phyloP scores from a whole-genome alignment of 23 tunicate species.

The Phallusia fumigata region DNA sequence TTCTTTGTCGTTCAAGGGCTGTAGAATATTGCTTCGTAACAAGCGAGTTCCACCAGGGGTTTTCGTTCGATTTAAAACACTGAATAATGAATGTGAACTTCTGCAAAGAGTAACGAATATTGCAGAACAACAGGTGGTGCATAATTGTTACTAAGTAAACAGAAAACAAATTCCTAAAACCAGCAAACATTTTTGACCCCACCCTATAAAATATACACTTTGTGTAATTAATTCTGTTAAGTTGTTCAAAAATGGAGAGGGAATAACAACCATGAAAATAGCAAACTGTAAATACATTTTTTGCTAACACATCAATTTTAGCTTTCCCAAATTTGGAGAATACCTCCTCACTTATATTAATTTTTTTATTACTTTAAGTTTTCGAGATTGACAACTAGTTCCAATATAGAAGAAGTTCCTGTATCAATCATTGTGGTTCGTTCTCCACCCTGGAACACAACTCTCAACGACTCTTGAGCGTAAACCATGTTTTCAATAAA shows the following conservation, averaged over 20 bases:
- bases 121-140: too few relatives aligned
- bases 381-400: conserved; percentile 44
- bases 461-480: conserved; percentile 56
- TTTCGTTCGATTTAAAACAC: conserved; percentile 68
- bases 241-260: too few relatives aligned
- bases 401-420: conserved; percentile 63
- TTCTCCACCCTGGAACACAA: conserved; percentile 76
- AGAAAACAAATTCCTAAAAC: too few relatives aligned
- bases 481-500: conserved; percentile 67
- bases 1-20: conserved; percentile 69
- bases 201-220: too few relatives aligned
- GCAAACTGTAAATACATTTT: too few relatives aligned
- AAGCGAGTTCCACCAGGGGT: conserved; percentile 73
- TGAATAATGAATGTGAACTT: conserved; percentile 51
- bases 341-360: background rate
- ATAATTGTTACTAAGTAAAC: too few relatives aligned
- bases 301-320: too few relatives aligned
- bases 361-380: conserved; percentile 30
- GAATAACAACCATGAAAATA: too few relatives aligned
- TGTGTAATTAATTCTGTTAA: too few relatives aligned
- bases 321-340: too few relatives aligned
- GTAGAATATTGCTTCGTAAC: conserved; percentile 77
- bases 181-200: too few relatives aligned
- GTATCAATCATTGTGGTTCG: conserved; percentile 86
- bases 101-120: conserved; percentile 6